Conservation (phyloP, 1,140 invertebrate species). For the Tetramorium alpestre region DNA sequence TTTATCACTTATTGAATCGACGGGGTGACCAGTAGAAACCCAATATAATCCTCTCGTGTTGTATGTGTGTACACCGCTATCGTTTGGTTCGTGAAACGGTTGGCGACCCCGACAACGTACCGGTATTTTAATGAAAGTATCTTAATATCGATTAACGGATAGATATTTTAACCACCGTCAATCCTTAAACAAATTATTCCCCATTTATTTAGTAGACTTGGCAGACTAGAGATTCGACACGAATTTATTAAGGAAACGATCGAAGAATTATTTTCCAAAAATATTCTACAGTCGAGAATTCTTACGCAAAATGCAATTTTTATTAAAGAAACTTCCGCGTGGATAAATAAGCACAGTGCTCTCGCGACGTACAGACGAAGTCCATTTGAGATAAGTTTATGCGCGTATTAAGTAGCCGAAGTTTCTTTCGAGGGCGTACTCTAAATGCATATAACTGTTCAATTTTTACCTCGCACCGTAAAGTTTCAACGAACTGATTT, state of each 20-base stretch:
- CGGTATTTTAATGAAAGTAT: slow-evolving; percentile 22
- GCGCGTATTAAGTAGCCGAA: slow-evolving; percentile 51
- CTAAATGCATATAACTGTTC: slow-evolving; percentile 63
- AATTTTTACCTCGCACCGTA: slow-evolving; percentile 37
- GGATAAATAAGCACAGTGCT: slow-evolving; percentile 6
- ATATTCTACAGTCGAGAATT: neutral
- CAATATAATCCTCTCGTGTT: slow-evolving; percentile 3
- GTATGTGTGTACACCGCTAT: neutral
- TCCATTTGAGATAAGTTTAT: slow-evolving; percentile 44
- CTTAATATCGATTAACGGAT: neutral
- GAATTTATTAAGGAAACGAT: neutral
- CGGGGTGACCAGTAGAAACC: slow-evolving; percentile 11
- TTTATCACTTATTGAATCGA: slow-evolving; percentile 61
- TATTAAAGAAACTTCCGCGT: neutral
- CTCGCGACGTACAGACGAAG: neutral
- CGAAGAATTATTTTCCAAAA: neutral
- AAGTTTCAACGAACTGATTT: slow-evolving; percentile 48
- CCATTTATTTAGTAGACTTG: neutral
- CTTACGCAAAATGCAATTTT: neutral
- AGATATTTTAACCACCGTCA: neutral
- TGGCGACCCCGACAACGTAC: neutral
- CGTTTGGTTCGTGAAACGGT: neutral
- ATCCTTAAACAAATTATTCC: neutral
- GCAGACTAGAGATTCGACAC: neutral
- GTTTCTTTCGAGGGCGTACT: slow-evolving; percentile 54